A percentile compares a stretch with the other conserved stretches of the same genome.
These are phyloP conservation scores for Onchidella celtica DNA, from an alignment of 2,888 invertebrate species.

Conservation along the genomic window DNA sequence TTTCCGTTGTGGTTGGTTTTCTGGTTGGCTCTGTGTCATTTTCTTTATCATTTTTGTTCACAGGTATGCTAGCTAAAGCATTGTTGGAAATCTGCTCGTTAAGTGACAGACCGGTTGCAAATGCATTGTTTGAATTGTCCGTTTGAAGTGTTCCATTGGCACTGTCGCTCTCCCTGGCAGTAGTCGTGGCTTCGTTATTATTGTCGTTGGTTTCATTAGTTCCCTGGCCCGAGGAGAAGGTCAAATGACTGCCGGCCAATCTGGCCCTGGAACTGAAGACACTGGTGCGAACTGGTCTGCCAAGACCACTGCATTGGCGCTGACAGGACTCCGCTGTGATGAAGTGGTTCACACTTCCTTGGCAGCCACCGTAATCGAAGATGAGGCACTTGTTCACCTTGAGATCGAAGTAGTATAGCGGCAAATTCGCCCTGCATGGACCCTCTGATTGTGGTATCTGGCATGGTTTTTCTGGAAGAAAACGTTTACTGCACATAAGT, in stretches of 20 bases:
- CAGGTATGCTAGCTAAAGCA: too few relatives aligned
- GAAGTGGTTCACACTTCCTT: constrained; percentile 44
- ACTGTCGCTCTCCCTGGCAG: too few relatives aligned
- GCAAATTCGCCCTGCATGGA: constrained; percentile 14
- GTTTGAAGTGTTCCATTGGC: too few relatives aligned
- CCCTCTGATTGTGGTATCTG: not conserved
- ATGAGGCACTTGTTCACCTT: not conserved
- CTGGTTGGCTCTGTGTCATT: too few relatives aligned
- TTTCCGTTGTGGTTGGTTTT: too few relatives aligned
- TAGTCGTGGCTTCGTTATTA: too few relatives aligned
- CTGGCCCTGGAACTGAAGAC: not conserved
- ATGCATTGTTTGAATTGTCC: too few relatives aligned
- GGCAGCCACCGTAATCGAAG: constrained; percentile 43
- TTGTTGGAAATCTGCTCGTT: too few relatives aligned
- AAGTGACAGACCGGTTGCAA: too few relatives aligned
- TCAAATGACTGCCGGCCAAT: not conserved
- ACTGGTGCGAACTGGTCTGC: not conserved
- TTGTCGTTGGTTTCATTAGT: too few relatives aligned
- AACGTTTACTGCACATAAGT: too few relatives aligned
- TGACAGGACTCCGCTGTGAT: constrained; percentile 20
- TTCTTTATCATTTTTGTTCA: too few relatives aligned
- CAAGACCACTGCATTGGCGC: not conserved
- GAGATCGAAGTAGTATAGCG: constrained; percentile 15
- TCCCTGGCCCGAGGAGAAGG: not conserved
- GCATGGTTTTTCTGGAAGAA: constrained; percentile 19